Conservation (phyloP, 2,113 vertebrate species). For the Mus spicilegus region DNA sequence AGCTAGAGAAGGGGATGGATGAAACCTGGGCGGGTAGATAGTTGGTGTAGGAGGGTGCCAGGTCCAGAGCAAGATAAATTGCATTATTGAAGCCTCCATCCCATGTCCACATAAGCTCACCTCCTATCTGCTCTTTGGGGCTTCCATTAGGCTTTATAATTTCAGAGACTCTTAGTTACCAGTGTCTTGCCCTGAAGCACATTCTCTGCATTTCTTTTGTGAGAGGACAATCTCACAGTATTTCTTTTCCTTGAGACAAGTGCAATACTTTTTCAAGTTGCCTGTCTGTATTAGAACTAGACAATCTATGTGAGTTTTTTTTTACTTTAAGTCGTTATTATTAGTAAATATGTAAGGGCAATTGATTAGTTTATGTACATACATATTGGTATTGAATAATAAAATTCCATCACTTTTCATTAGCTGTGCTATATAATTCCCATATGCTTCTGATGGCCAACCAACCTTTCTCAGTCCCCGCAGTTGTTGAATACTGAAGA, state of each 20-base stretch:
- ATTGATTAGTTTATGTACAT: neutral
- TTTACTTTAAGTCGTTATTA: neutral
- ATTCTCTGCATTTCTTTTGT: neutral
- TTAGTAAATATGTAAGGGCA: neutral
- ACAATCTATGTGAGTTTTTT: neutral
- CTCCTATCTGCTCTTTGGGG: neutral
- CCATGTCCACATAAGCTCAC: neutral
- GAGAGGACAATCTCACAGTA: neutral
- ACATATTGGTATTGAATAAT: neutral
- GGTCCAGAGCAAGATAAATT: neutral
- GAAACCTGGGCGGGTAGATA: neutral
- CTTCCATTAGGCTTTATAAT: neutral
- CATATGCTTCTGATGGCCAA: neutral
- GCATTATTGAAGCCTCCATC: neutral
- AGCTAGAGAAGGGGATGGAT: neutral
- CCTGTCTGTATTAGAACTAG: neutral
- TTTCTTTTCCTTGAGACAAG: neutral
- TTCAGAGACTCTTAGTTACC: neutral
- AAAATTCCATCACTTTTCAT: neutral
- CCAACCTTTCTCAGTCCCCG: neutral
- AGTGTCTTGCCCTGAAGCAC: neutral
- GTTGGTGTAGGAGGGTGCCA: neutral
- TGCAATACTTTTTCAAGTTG: neutral
- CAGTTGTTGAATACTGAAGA: neutral
- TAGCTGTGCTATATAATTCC: neutral